Evolutionary conservation across 2,113 vertebrate genomes (phyloP).

Genomic region (Tautogolabrus adspersus): DNA sequence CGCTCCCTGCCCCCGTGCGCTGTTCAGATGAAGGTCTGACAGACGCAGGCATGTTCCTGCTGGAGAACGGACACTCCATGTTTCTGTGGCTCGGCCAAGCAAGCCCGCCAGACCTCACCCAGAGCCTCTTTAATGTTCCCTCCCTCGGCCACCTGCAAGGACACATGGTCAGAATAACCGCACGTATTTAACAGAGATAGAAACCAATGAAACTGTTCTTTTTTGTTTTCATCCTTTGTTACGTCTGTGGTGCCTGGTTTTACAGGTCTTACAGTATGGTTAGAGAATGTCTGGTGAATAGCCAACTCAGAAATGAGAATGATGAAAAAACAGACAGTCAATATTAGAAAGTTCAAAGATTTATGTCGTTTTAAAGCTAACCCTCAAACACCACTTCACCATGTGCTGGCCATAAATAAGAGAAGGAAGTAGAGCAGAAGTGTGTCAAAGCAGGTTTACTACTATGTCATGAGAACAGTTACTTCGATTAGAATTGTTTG

Average conservation of each 20-base stretch:
- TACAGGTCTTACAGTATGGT: not conserved
- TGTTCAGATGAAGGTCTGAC: conserved; percentile 92
- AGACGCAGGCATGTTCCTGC: conserved; percentile 89
- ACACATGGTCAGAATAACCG: conserved; percentile 83
- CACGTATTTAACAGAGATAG: not conserved
- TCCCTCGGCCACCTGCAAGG: conserved; percentile 89
- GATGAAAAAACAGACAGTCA: not conserved
- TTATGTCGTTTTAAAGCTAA: conserved; percentile 6
- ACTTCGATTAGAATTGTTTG: too few relatives aligned
- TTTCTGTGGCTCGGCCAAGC: conserved; percentile 94
- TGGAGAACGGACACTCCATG: conserved; percentile 89
- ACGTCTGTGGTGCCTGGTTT: not conserved
- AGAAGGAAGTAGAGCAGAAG: not conserved
- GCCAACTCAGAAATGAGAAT: not conserved
- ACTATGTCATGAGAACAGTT: too few relatives aligned
- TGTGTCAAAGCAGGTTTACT: too few relatives aligned
- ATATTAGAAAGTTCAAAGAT: not conserved
- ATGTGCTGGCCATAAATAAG: not conserved
- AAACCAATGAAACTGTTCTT: conserved; percentile 6
- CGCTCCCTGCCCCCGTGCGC: conserved; percentile 83
- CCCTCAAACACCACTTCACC: not conserved
- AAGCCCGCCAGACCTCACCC: conserved; percentile 88
- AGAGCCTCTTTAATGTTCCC: conserved; percentile 90
- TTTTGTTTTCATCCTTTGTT: not conserved
- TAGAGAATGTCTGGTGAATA: conserved; percentile 23